phyloP scores from a whole-genome alignment of 1,140 invertebrate genomes.

The Drosophila santomea region DNA sequence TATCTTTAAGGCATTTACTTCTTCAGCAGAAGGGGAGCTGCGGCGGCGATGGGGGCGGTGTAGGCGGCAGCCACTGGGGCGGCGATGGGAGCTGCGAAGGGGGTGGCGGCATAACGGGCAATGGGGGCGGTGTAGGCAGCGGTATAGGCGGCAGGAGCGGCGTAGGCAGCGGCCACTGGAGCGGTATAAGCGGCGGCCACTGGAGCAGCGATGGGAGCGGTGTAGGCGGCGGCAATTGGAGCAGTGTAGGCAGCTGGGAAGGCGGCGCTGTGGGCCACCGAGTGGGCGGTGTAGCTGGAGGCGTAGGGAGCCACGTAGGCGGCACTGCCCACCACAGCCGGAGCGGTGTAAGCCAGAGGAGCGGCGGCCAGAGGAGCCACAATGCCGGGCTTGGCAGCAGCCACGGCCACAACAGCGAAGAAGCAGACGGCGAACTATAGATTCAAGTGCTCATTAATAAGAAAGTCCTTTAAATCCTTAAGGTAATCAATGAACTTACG shows the following conservation, averaged over 20 bases:
- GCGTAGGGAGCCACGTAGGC: constrained; percentile 86
- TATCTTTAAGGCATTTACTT: constrained; percentile 63
- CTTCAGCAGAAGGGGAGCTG: constrained; percentile 74
- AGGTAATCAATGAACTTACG: constrained; percentile 60
- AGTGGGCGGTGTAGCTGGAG: constrained; percentile 68
- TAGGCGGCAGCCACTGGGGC: constrained; percentile 61
- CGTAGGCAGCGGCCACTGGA: constrained; percentile 74
- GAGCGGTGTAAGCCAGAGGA: constrained; percentile 84
- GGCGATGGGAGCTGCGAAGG: constrained; percentile 76
- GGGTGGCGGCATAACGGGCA: constrained; percentile 80
- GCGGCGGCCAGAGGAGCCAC: constrained; percentile 68
- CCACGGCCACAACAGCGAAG: constrained; percentile 73
- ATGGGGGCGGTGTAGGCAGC: constrained; percentile 57
- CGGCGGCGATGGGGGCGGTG: constrained; percentile 57
- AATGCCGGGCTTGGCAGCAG: constrained; percentile 42
- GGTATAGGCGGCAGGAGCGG: constrained; percentile 66
- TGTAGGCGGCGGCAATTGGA: constrained; percentile 30
- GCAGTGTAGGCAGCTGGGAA: constrained; percentile 50
- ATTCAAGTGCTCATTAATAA: neutral
- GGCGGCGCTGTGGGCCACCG: constrained; percentile 69
- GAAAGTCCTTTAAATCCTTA: neutral
- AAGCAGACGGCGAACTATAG: constrained; percentile 74
- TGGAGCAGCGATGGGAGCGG: constrained; percentile 54
- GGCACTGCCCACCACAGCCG: constrained; percentile 56
- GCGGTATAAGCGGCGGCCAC: constrained; percentile 63